Evolutionary conservation across 1,140 invertebrate species (phyloP), one percentile per base, ranked within the genome.

Genomic region (Zaprionus davidi): DNA sequence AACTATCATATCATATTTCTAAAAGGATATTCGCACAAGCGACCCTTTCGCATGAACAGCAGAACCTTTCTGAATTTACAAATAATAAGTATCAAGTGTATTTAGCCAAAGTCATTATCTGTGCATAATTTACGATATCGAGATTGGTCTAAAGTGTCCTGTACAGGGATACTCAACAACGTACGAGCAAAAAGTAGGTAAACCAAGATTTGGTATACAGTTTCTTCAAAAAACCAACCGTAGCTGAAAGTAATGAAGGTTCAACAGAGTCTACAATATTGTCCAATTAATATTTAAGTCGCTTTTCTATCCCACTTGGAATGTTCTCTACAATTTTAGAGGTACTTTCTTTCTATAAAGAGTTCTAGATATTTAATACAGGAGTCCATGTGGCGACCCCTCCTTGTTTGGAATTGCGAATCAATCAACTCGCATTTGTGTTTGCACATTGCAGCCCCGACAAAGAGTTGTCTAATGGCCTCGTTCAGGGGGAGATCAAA

Each of bases 1-100:
- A 67, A 55, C 60, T 53, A 76, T 67, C 68, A 63, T 71, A 76
- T 76, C 59, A 46, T n/a, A 59, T 71, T 55, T 68, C 73, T 26
- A 58, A 59, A 34, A 3, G 31, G 31, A 34, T 34, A 34, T 34
- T 34, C 31, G 31, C 31, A 34, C 22, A 55, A 22, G 24, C 3
- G 11, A 20, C 44, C 44, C n/a, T 49, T 49, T 49, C 17, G n/a
- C 28, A 5, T 3, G 11, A 2, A 20, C 20, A 51, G n/a, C n/a
- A 5, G n/a, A 17, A 46, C 41, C n/a, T 9, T 9, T 17, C n/a
- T 17, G 41, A 46, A 46, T 46, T 46, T 46, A 3, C 6, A 46
- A 46, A 46, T 17, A 46, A 17, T 17, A 46, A 17, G 41, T 46
- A 46, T 46, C 41, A 46, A 17, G 3, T 46, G n/a, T 46, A 17